Evolutionary conservation across 2,797 vertebrate species (phyloP).

Genomic region (Monodelphis domestica): DNA sequence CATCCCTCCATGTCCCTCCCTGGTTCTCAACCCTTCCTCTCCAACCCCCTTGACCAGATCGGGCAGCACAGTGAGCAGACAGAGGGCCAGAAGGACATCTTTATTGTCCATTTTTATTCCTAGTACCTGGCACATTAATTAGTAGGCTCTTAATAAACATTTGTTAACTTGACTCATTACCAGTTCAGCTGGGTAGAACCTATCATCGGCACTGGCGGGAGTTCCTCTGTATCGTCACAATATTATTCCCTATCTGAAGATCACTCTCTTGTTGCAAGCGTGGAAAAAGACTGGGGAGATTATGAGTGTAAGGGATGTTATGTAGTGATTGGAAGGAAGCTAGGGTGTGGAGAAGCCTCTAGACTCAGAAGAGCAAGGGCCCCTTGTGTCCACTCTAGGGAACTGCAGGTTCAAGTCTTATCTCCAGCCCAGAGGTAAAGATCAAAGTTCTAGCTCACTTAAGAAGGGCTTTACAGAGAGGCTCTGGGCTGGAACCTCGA

Average conservation of each 20-base stretch:
- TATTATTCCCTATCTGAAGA: conserved; percentile 69
- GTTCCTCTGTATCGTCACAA: conserved; percentile 13
- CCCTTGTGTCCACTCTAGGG: conserved; percentile 7
- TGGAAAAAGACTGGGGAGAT: background rate
- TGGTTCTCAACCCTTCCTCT: background rate
- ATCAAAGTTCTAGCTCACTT: background rate
- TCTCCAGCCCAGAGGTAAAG: too few relatives aligned
- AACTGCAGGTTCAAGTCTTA: conserved; percentile 4
- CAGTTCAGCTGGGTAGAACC: background rate
- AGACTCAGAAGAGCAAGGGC: background rate
- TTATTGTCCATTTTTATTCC: background rate
- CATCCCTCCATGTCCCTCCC: background rate
- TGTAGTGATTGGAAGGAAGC: background rate
- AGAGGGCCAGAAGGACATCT: too few relatives aligned
- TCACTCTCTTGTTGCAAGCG: fast-evolving
- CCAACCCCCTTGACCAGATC: background rate
- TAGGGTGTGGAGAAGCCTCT: background rate
- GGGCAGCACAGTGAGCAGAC: background rate
- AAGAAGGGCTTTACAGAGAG: background rate
- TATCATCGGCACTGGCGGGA: background rate
- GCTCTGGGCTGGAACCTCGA: conserved; percentile 6
- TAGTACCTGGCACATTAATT: background rate
- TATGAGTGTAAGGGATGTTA: background rate
- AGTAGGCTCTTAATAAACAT: background rate
- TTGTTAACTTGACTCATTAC: background rate